Evolutionary conservation across 2,113 vertebrate species (phyloP).

Genomic region (Cinclus mexicanus): DNA sequence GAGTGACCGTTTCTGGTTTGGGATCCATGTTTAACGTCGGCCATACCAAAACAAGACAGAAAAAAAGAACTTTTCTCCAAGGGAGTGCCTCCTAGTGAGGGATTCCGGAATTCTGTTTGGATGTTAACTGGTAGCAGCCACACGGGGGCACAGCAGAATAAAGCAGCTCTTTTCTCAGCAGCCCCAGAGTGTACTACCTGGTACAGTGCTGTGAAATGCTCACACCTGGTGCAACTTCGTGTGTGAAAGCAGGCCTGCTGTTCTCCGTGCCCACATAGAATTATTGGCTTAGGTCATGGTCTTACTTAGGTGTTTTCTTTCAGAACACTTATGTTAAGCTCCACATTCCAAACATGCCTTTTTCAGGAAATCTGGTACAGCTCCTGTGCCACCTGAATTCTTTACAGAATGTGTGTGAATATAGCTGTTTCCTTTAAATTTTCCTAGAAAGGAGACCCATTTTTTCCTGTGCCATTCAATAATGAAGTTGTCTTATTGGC

Average conservation of each 20-base stretch:
- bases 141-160: background rate
- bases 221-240: no score
- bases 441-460: background rate
- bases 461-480: background rate
- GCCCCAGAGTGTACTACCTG: background rate
- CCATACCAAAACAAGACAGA: background rate
- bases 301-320: background rate
- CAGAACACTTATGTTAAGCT: background rate
- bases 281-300: background rate
- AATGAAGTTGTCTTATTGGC: background rate
- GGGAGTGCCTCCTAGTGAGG: background rate
- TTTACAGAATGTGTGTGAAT: background rate
- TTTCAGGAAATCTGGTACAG: background rate
- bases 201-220: background rate
- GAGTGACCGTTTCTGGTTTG: background rate
- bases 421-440: background rate
- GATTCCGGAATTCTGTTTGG: background rate
- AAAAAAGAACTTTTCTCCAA: background rate
- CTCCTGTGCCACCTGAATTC: background rate
- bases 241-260: background rate
- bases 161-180: background rate
- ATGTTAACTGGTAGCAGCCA: background rate
- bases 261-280: background rate
- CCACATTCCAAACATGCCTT: background rate
- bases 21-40: background rate